Evolutionary conservation across 2,888 invertebrate species (phyloP).

Genomic region (Bibio marci): DNA sequence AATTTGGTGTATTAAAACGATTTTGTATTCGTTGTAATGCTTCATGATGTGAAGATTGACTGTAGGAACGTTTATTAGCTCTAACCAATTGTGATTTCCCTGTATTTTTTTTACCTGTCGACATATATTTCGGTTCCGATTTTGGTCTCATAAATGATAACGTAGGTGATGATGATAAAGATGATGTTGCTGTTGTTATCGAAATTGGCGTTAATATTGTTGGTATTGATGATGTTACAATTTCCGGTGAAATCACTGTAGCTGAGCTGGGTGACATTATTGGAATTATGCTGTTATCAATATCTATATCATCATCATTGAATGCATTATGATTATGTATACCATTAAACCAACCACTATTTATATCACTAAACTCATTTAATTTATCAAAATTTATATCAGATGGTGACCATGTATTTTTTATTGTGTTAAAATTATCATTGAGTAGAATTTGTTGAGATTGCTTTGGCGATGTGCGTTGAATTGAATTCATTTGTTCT

Average conservation of each 20-base stretch:
- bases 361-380: no score
- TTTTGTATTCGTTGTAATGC: conserved; percentile 38
- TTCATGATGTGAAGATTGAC: conserved; percentile 31
- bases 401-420: background rate
- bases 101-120: background rate
- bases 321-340: no score
- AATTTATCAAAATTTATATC: background rate
- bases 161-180: background rate
- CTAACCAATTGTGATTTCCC: background rate
- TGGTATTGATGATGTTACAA: background rate
- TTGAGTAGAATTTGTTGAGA: no score
- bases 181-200: background rate
- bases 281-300: no score
- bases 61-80: conserved; percentile 10
- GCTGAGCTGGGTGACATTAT: background rate
- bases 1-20: no score
- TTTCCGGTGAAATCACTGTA: background rate
- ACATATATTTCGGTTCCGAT: background rate
- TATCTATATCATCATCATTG: no score
- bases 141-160: background rate
- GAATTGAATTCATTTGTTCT: background rate
- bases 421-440: no score
- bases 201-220: background rate
- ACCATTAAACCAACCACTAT: no score
- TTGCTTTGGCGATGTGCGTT: background rate